phyloP scores from a whole-genome alignment of 2,797 vertebrate genomes.

The Catharus ustulatus region DNA sequence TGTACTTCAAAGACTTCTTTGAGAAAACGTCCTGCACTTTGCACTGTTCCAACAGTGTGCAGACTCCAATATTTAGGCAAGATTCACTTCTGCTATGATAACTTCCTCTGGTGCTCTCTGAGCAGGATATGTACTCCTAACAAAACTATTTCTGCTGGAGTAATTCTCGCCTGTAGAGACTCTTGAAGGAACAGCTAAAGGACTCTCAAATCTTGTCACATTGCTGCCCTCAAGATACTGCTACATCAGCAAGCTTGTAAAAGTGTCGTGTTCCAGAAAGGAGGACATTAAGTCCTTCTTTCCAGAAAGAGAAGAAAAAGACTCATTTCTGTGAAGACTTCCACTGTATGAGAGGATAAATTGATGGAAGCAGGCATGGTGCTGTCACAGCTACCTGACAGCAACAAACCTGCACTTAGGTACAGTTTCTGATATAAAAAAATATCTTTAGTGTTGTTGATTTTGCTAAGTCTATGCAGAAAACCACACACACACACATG shows the following conservation, averaged over 20 bases:
- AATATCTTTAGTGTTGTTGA: not conserved
- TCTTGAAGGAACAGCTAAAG: not conserved
- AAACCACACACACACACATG: accelerated
- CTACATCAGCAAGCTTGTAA: not conserved
- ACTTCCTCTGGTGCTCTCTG: not conserved
- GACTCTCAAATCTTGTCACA: not conserved
- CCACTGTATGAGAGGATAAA: not conserved
- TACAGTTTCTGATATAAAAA: not conserved
- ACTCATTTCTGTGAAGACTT: not conserved
- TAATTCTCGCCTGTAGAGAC: not conserved
- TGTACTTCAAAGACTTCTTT: not conserved
- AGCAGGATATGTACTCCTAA: not conserved
- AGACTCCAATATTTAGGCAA: not conserved
- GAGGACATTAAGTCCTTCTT: not conserved
- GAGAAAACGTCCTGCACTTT: not conserved
- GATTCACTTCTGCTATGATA: not conserved
- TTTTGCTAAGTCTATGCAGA: not conserved
- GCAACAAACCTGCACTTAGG: not conserved
- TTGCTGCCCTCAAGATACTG: not conserved
- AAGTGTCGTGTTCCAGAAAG: not conserved
- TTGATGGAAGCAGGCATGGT: not conserved
- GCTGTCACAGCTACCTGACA: not conserved
- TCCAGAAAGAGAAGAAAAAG: not conserved
- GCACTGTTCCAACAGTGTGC: not conserved
- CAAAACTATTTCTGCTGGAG: not conserved